Conservation (phyloP, 2,113 vertebrate species). For the Glaucidium brasilianum region DNA sequence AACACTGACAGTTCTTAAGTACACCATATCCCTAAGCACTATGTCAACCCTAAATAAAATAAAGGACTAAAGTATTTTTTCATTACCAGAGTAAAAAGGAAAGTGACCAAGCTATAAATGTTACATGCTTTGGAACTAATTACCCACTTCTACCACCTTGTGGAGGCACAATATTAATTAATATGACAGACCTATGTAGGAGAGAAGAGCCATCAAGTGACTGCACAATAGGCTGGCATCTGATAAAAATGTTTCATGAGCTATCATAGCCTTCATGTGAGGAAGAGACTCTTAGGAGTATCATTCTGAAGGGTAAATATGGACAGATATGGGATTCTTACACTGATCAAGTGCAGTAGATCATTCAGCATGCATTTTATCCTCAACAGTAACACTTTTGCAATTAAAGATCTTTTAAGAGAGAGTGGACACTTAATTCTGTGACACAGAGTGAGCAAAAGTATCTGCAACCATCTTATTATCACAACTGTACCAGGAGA, state of each 20-base stretch:
- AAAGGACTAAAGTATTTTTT: background rate
- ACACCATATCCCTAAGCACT: too few relatives aligned
- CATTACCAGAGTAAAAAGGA: background rate
- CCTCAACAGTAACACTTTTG: background rate
- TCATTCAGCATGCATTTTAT: background rate
- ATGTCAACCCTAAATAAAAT: background rate
- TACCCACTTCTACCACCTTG: slow-evolving; percentile 64
- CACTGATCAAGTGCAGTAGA: background rate
- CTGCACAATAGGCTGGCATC: background rate
- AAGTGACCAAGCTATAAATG: background rate
- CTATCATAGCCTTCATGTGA: background rate
- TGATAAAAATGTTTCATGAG: background rate
- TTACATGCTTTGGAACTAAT: slow-evolving; percentile 31
- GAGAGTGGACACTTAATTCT: background rate
- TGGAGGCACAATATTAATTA: slow-evolving; percentile 35
- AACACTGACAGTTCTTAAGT: too few relatives aligned
- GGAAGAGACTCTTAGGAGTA: background rate
- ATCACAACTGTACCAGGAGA: background rate
- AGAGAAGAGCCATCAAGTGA: background rate
- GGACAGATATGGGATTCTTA: background rate
- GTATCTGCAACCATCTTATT: background rate
- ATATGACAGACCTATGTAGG: background rate
- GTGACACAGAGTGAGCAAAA: background rate
- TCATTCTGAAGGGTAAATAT: background rate
- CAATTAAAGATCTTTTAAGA: background rate